These are phyloP conservation scores for Corapipo altera DNA, from an alignment of 2,113 vertebrate species.

Conservation along the genomic window DNA sequence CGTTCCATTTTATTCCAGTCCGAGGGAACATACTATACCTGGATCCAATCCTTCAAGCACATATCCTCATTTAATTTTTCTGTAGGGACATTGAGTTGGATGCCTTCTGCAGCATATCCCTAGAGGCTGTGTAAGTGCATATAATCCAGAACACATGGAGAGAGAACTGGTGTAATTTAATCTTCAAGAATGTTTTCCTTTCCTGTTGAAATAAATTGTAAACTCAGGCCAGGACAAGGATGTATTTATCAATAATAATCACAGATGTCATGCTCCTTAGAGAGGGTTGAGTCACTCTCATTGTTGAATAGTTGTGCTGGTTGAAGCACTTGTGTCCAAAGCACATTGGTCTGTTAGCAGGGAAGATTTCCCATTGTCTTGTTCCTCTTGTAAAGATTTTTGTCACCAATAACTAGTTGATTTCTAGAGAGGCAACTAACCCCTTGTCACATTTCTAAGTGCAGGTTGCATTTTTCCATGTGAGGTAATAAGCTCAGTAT, in stretches of 20 bases:
- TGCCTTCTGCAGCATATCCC: not conserved
- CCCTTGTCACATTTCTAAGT: not conserved
- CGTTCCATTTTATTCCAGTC: not conserved
- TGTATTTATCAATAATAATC: slow-evolving; percentile 17
- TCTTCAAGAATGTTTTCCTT: not conserved
- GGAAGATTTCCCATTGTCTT: not conserved
- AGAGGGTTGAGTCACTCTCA: slow-evolving; percentile 19
- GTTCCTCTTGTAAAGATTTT: not conserved
- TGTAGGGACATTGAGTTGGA: not conserved
- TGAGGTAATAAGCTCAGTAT: not conserved
- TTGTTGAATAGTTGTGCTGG: not conserved
- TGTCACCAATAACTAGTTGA: not conserved
- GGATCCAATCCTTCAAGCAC: not conserved
- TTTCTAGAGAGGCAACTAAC: not conserved
- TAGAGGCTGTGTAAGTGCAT: not conserved
- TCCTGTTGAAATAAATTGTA: not conserved
- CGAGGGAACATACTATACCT: not conserved
- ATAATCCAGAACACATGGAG: not conserved
- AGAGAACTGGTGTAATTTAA: not conserved
- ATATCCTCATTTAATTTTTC: not conserved
- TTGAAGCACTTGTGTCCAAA: not conserved
- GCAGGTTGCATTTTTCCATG: not conserved
- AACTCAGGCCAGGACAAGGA: not conserved
- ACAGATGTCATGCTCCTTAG: not conserved
- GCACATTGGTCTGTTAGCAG: not conserved